Percentiles rank a stretch among this genome's conserved stretches.
phyloP scores from a whole-genome alignment of 2,113 vertebrate genomes.

The Oceanodroma tethys region DNA sequence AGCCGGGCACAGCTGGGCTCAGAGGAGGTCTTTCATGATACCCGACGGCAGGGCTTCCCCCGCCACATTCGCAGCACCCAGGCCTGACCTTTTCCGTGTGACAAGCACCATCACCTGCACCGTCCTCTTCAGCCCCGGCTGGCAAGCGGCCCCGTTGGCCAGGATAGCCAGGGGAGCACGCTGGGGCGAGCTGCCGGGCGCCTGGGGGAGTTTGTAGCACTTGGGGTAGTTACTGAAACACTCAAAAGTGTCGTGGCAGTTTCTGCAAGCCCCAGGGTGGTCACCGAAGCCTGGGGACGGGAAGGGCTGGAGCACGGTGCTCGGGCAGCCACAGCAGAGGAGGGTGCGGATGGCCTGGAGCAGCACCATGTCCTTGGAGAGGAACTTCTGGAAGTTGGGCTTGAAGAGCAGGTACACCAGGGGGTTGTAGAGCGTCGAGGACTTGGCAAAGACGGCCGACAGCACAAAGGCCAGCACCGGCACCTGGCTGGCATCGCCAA shows the following conservation, averaged over 20 bases:
- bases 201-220: background rate
- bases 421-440: conserved; percentile 84
- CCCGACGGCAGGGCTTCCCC: background rate
- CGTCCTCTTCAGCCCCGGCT: background rate
- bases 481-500: conserved; percentile 65
- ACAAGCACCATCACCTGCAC: conserved; percentile 56
- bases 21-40: conserved; percentile 33
- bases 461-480: conserved; percentile 79
- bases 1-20: background rate
- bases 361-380: conserved; percentile 43
- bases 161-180: background rate
- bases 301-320: background rate
- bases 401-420: conserved; percentile 81
- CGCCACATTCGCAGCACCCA: background rate
- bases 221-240: background rate
- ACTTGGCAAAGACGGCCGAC: conserved; percentile 80
- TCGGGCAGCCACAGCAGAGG: background rate
- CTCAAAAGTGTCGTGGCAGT: background rate
- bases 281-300: accelerated
- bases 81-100: background rate
- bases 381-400: conserved; percentile 79
- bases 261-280: background rate
- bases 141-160: background rate
- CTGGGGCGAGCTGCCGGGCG: accelerated
- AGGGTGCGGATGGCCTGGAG: conserved; percentile 9